Evolutionary conservation across 1,140 invertebrate genomes (phyloP).

Genomic region (Meteorus sp.): DNA sequence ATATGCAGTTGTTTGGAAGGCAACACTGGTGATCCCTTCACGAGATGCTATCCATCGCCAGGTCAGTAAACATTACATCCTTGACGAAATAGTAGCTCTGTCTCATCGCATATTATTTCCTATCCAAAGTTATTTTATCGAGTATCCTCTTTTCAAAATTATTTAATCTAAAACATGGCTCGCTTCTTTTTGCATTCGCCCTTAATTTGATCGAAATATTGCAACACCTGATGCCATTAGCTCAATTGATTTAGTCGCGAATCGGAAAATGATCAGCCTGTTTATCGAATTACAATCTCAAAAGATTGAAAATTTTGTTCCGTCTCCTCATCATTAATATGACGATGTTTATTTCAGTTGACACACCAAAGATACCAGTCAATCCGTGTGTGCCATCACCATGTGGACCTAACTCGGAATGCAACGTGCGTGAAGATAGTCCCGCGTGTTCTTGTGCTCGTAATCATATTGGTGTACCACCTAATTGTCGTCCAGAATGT

Average conservation of each 20-base stretch:
- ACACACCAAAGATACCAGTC: slow-evolving; percentile 38
- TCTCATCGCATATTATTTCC: too few relatives aligned
- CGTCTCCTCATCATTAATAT: too few relatives aligned
- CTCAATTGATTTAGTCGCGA: too few relatives aligned
- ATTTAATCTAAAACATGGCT: slow-evolving; percentile 4
- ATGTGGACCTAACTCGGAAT: slow-evolving; percentile 64
- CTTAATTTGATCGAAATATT: too few relatives aligned
- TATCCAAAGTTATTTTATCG: too few relatives aligned
- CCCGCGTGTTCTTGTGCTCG: slow-evolving; percentile 59
- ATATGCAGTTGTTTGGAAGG: slow-evolving; percentile 71
- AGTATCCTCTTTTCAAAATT: slow-evolving; percentile 14
- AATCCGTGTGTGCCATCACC: slow-evolving; percentile 67
- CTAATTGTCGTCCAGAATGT: slow-evolving; percentile 64
- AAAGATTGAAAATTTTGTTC: too few relatives aligned
- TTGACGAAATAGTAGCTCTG: too few relatives aligned
- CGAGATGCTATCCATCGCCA: slow-evolving; percentile 65
- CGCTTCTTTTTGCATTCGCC: neutral
- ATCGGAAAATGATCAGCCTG: too few relatives aligned
- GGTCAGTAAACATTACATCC: slow-evolving; percentile 55
- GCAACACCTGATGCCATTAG: too few relatives aligned
- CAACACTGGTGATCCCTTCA: slow-evolving; percentile 78
- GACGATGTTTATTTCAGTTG: slow-evolving; percentile 32
- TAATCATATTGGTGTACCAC: slow-evolving; percentile 63
- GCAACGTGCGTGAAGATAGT: slow-evolving; percentile 58
- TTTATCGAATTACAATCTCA: too few relatives aligned